A percentile compares a stretch with the other conserved stretches of the same genome.
phyloP scores from a whole-genome alignment of 1,140 invertebrate genomes.

The Heterodera carotae region DNA sequence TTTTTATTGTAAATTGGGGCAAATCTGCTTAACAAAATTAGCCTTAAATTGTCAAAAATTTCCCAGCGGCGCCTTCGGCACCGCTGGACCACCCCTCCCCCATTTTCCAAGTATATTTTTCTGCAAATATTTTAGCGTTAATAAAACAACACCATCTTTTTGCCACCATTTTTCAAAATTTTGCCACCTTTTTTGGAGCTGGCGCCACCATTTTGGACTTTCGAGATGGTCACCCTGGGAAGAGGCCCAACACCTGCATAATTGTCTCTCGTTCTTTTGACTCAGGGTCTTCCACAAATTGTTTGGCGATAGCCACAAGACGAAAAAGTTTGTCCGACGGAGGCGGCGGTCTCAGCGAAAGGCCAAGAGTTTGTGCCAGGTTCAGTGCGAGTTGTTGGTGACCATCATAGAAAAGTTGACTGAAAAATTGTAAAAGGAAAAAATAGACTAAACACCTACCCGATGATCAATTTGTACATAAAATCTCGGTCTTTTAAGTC shows the following conservation, averaged over 20 bases:
- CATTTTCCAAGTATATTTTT: too few relatives aligned
- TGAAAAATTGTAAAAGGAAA: slow-evolving; percentile 67
- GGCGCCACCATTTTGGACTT: too few relatives aligned
- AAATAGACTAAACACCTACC: slow-evolving; percentile 50
- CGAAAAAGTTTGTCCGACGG: slow-evolving; percentile 88
- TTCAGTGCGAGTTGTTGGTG: slow-evolving; percentile 84
- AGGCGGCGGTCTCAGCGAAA: slow-evolving; percentile 81
- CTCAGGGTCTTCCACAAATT: slow-evolving; percentile 75
- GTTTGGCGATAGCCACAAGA: slow-evolving; percentile 80
- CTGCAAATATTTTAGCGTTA: too few relatives aligned
- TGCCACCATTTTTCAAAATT: too few relatives aligned
- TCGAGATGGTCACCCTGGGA: slow-evolving; percentile 51
- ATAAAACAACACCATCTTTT: too few relatives aligned
- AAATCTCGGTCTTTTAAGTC: slow-evolving; percentile 65
- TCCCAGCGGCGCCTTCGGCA: too few relatives aligned
- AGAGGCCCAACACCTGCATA: not conserved
- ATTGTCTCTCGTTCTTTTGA: slow-evolving; percentile 48
- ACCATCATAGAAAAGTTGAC: slow-evolving; percentile 78
- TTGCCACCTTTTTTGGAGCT: too few relatives aligned
- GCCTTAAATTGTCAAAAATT: too few relatives aligned
- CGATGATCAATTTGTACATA: slow-evolving; percentile 64
- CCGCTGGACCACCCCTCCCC: too few relatives aligned
- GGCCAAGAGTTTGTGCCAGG: slow-evolving; percentile 75
- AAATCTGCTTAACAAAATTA: too few relatives aligned
- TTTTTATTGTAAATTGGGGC: too few relatives aligned